Evolutionary conservation across 2,113 vertebrate species (phyloP).

Genomic region (Pogonocichla stellata): DNA sequence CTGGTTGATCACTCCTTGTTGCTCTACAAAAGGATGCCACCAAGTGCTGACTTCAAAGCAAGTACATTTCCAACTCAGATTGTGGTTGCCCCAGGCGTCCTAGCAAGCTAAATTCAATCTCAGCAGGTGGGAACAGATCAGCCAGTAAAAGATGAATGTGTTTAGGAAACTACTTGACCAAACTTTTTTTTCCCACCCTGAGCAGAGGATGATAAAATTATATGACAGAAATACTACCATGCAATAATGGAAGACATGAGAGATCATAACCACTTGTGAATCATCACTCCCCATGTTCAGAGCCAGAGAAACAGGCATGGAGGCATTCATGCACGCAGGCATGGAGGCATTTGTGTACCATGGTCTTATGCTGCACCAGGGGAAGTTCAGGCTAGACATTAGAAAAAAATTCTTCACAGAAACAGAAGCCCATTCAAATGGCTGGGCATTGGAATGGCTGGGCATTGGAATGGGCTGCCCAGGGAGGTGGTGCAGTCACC

Average conservation of each 20-base stretch:
- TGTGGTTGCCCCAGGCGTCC: too few species aligned
- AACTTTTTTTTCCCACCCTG: background rate
- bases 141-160: background rate
- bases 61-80: background rate
- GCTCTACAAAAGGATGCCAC: background rate
- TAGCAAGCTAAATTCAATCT: background rate
- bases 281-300: background rate
- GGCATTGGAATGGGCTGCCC: background rate
- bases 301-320: background rate
- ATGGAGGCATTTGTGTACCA: background rate
- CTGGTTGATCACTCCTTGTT: accelerated
- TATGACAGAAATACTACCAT: background rate
- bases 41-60: background rate
- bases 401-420: background rate
- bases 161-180: background rate
- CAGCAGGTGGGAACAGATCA: background rate
- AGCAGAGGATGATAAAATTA: background rate
- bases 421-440: background rate
- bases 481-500: background rate
- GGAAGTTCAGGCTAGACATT: background rate
- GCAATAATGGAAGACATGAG: background rate
- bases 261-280: background rate
- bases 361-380: accelerated
- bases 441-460: background rate
- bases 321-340: background rate